Base-by-base conservation (phyloP, 2,113 vertebrate species). In the Chauna torquata region DNA sequence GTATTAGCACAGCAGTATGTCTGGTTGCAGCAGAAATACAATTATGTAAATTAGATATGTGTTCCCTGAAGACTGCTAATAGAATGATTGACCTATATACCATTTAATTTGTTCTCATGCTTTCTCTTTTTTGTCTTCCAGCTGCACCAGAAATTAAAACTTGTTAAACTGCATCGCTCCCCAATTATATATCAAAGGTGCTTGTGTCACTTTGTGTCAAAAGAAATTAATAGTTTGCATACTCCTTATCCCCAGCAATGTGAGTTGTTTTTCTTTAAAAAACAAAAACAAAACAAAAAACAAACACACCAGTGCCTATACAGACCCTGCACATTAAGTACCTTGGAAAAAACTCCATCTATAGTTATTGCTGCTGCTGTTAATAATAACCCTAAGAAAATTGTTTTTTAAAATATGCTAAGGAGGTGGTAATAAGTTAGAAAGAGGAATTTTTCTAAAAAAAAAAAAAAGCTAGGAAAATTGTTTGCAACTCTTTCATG, bases 31-130 rank as follows among this genome's bases (percentile, higher is more conserved):
- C 91, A 96, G 96, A 98, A 98, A 97, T 97, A 97, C 96, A 98
- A 98, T 98, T 98, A 98, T 97, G 98, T 34, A 98, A 98, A 98
- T 98, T 36, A 97, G 96, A 32, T 88, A 59, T 81, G 82, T 83
- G 90, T 34, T 98, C 97, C 97, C 98, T 81, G 95, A 97, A 97
- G 97, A 97, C 94, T 97, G 90, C 92, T 98, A 98, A 98, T 97
- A 97, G 94, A 96, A 98, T 98, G 97, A 97, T 97, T 98, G 98
- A 98, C 97, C 98, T 98, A 98, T 97, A 98, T 98, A 97, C 57
- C 6, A 6, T 89, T 97, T 98, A 97, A 98, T 98, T 98, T 97
- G 95, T 97, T 97, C 97, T 96, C 93, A 23, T 86, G 91, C 64
- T 92, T 96, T 90, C 91, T 88, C 82, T 97, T 97, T 94, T 96